Conservation (phyloP, 2,797 vertebrate species). For the Synaphobranchus kaupii region DNA sequence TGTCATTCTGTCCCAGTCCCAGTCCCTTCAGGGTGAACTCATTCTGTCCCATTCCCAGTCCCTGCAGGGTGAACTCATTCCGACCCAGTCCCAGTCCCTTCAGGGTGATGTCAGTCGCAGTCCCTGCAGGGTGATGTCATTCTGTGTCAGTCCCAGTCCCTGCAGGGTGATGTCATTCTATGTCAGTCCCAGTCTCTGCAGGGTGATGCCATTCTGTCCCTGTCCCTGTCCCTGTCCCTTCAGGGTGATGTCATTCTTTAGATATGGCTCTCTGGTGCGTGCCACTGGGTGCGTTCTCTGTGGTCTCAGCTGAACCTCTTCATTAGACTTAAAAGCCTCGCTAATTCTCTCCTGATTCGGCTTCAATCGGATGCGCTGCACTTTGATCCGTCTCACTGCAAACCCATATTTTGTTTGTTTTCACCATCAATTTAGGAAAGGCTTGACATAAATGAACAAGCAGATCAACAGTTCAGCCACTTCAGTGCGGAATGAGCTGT, state of each 20-base stretch:
- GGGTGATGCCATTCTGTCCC: conserved; percentile 25
- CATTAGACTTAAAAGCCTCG: too few species aligned
- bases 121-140: neutral
- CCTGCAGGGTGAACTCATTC: neutral
- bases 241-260: neutral
- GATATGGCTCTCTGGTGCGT: neutral
- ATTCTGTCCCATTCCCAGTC: neutral
- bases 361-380: neutral
- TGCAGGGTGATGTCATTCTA: conserved; percentile 9
- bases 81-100: neutral
- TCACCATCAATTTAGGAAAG: neutral
- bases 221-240: too few species aligned
- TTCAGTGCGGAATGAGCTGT: neutral
- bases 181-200: neutral
- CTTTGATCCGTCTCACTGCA: neutral
- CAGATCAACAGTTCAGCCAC: neutral
- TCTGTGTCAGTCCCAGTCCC: neutral
- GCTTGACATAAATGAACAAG: neutral
- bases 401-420: neutral
- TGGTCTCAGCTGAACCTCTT: neutral
- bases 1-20: conserved; percentile 4
- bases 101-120: conserved; percentile 1
- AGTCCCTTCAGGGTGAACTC: neutral
- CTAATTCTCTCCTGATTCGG: neutral
- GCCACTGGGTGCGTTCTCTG: neutral